These are phyloP conservation scores for Nymphalis polychloros DNA, from an alignment of 2,888 invertebrate genomes.

Conservation along the genomic window DNA sequence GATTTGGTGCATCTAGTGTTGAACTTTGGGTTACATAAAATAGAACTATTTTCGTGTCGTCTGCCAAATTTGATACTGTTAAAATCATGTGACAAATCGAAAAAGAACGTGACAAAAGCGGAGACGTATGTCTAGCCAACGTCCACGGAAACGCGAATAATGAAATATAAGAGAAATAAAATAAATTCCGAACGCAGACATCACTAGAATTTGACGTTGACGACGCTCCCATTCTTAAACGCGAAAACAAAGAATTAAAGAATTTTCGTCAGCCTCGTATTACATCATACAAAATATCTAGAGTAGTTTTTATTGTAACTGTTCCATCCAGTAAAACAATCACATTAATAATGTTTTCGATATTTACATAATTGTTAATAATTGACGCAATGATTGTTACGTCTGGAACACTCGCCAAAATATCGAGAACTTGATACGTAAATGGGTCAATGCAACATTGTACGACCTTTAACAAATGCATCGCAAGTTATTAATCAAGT, in stretches of 20 bases:
- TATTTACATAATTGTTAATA: slow-evolving; percentile 20
- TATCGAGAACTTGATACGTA: slow-evolving; percentile 58
- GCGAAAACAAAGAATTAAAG: slow-evolving; percentile 7
- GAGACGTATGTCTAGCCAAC: slow-evolving; percentile 21
- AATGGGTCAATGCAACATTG: slow-evolving; percentile 77
- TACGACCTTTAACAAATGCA: slow-evolving; percentile 62
- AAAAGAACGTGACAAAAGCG: slow-evolving; percentile 51
- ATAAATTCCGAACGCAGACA: slow-evolving; percentile 25
- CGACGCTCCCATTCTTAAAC: slow-evolving; percentile 34
- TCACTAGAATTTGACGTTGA: slow-evolving; percentile 26
- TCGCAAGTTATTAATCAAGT: slow-evolving; percentile 51
- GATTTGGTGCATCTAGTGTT: slow-evolving; percentile 10
- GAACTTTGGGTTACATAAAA: slow-evolving; percentile 10
- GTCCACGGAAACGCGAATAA: slow-evolving; percentile 23
- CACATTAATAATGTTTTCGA: background rate
- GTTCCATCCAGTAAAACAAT: background rate
- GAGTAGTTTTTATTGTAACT: background rate
- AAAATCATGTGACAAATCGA: slow-evolving; percentile 72
- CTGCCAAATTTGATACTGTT: slow-evolving; percentile 64
- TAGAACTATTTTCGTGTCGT: slow-evolving; percentile 23
- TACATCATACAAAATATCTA: too few relatives aligned
- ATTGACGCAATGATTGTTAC: slow-evolving; percentile 57
- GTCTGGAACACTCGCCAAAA: slow-evolving; percentile 73
- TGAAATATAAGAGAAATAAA: slow-evolving; percentile 24
- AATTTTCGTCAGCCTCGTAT: too few relatives aligned